Evolutionary conservation across 2,888 invertebrate genomes (phyloP), one percentile per base, ranked within the genome.

Genomic region (Steinernema scapterisci): DNA sequence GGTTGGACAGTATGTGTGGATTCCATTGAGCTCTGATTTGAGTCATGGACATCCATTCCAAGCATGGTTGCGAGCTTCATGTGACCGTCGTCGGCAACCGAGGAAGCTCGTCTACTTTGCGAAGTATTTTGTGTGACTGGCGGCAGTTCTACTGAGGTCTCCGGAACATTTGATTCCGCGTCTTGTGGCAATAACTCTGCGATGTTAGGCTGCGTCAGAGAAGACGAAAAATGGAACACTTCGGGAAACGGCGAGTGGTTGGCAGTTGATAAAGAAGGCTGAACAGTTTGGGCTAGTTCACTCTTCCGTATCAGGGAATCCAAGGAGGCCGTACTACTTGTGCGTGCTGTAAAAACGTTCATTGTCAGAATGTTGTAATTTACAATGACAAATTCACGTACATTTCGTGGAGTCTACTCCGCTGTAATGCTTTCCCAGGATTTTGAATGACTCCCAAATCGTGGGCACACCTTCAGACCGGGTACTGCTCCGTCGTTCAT

Each of bases 361-460:
- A n/a, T 45, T 7, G 11, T 23, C 43, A 31, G 25, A n/a, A 70
- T 9, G 38, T 38, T 38, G 38, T 9, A 38, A 38, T 9, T 52
- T 27, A 38, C 3, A 48, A 72, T 23, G 7, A 31, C 23, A 46
- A 19, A 21, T 48, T 46, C 11, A 31, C 70, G 46, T 70, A 73
- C 54, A 51, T 71, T 70, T 74, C 21, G 27, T 38, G 11, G 70
- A 70, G 19, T 45, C 72, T 71, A 25, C 19, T 48, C 25, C n/a
- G 9, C 38, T 72, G 74, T 83, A 85, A 76, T 85, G 84, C 27
- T 79, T 75, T 21, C 85, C 85, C 2, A 85, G 79, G 9, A 85
- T 84, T 72, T 81, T 75, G 78, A 80, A 85, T n/a, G 83, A 83
- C 54, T 85, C 84, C 85, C 85, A 85, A 72, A 85, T 84, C 16